phyloP scores from a whole-genome alignment of 2,113 vertebrate genomes.

The Paramormyrops kingsleyae region DNA sequence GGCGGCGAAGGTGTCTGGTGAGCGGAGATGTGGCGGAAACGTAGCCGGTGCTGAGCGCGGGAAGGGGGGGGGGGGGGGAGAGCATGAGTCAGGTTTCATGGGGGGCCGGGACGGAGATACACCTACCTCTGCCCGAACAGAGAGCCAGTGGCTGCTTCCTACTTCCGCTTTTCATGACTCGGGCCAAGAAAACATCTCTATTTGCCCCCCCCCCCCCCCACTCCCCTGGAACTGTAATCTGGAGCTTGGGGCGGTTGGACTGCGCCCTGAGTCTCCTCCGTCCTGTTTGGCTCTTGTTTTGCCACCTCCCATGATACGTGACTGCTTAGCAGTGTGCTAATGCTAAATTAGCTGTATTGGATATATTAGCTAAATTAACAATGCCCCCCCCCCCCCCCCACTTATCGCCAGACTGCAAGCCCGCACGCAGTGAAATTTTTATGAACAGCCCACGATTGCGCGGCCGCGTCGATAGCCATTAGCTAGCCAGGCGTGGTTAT shows the following conservation, averaged over 20 bases:
- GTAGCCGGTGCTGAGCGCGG: background rate
- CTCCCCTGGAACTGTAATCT: background rate
- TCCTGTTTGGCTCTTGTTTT: background rate
- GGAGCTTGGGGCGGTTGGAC: background rate
- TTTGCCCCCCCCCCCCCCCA: background rate
- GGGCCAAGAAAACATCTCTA: background rate
- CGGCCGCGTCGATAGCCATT: constrained; percentile 60
- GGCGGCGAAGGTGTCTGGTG: background rate
- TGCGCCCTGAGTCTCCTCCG: too few species aligned
- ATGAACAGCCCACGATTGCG: constrained; percentile 49
- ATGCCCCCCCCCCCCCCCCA: background rate
- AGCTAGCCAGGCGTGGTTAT: constrained; percentile 57
- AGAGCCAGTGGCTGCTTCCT: background rate
- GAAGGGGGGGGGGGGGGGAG: background rate
- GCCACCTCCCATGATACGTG: background rate
- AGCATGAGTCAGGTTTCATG: background rate
- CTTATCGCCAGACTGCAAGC: constrained; percentile 38
- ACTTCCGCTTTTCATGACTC: background rate
- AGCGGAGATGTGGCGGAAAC: background rate
- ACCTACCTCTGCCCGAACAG: background rate
- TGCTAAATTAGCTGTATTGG: background rate
- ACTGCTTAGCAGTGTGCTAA: background rate
- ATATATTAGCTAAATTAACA: background rate
- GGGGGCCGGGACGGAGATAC: too few species aligned
- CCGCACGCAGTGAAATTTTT: constrained; percentile 56